Evolutionary conservation across 2,797 vertebrate species (phyloP).

Genomic region (Phrynocephalus guinanensis): DNA sequence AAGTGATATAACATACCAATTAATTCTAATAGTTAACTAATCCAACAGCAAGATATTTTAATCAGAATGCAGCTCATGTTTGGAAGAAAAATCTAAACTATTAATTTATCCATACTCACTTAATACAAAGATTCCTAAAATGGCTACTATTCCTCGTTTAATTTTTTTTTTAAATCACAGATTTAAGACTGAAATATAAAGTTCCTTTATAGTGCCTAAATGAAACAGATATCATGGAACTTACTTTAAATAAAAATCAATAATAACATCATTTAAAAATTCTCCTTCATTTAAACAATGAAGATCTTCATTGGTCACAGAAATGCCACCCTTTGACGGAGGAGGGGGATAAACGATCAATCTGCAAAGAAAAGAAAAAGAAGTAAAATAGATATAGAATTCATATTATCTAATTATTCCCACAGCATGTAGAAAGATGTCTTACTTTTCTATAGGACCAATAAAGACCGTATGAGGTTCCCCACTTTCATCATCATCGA

Average conservation of each 20-base stretch:
- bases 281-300: constrained; percentile 97
- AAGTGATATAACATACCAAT: neutral
- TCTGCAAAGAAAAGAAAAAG: constrained; percentile 77
- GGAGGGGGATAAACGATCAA: constrained; percentile 96
- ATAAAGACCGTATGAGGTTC: constrained; percentile 93
- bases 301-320: constrained; percentile 97
- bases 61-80: neutral
- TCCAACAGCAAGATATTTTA: neutral
- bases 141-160: neutral
- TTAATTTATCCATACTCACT: neutral
- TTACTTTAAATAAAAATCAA: constrained; percentile 99
- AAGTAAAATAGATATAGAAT: constrained; percentile 52
- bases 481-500: constrained; percentile 89
- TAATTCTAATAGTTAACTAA: neutral
- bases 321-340: constrained; percentile 96
- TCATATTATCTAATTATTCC: constrained; percentile 22
- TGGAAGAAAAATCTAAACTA: neutral
- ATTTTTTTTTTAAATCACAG: neutral
- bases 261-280: constrained; percentile 98
- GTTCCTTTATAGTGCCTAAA: neutral
- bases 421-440: constrained; percentile 44
- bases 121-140: neutral
- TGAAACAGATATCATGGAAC: constrained; percentile 56
- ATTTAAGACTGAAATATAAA: neutral
- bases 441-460: constrained; percentile 94